These are phyloP conservation scores for Cheilinus undulatus DNA, from an alignment of 2,113 vertebrate species.

Conservation along the genomic window DNA sequence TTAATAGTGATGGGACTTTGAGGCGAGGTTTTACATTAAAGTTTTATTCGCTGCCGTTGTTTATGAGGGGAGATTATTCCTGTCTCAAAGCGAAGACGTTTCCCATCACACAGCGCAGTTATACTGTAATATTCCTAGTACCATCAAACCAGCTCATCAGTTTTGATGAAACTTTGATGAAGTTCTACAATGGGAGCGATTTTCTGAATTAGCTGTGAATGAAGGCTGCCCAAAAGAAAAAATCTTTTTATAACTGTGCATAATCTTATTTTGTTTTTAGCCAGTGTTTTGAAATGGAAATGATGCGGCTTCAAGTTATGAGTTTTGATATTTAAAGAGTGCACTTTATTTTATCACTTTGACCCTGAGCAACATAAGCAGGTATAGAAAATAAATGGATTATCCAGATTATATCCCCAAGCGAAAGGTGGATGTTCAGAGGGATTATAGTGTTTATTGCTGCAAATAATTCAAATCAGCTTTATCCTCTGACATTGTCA, in stretches of 20 bases:
- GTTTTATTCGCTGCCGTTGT: constrained; percentile 60
- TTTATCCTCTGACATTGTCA: constrained; percentile 14
- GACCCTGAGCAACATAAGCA: constrained; percentile 26
- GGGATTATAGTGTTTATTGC: constrained; percentile 31
- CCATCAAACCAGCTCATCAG: constrained; percentile 59
- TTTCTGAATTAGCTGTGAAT: constrained; percentile 33
- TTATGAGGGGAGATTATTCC: constrained; percentile 53
- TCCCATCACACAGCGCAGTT: constrained; percentile 52
- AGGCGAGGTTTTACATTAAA: constrained; percentile 64
- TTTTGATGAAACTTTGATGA: constrained; percentile 71
- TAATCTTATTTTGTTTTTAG: constrained; percentile 34
- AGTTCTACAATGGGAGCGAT: constrained; percentile 33
- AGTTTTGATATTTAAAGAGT: constrained; percentile 29
- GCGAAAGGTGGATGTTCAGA: constrained; percentile 10
- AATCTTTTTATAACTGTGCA: constrained; percentile 37
- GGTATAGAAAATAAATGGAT: constrained; percentile 29
- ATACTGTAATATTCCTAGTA: constrained; percentile 37
- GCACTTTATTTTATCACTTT: constrained; percentile 16
- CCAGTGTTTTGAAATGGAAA: constrained; percentile 67
- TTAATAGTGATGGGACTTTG: constrained; percentile 64
- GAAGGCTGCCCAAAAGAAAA: constrained; percentile 37
- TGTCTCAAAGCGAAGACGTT: constrained; percentile 45
- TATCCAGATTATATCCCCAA: neutral
- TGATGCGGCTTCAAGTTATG: constrained; percentile 28
- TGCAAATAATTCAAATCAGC: constrained; percentile 39